Percentiles rank a stretch among this genome's conserved stretches.
Evolutionary conservation across 2,797 vertebrate genomes (phyloP).

Genomic region (Megaceryle alcyon): DNA sequence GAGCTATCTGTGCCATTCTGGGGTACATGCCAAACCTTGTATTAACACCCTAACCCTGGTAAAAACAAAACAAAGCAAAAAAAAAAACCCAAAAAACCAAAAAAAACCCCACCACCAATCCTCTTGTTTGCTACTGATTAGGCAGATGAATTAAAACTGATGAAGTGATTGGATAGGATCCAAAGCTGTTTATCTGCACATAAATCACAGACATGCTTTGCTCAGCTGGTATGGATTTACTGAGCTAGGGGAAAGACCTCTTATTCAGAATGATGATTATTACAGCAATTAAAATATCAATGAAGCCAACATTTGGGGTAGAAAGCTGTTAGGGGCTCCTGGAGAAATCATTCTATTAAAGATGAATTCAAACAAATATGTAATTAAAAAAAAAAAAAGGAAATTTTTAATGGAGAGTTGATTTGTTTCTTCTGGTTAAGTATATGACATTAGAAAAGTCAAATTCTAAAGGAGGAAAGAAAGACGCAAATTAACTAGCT

Average conservation of each 20-base stretch:
- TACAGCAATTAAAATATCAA: slow-evolving; percentile 72
- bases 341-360: slow-evolving; percentile 37
- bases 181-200: slow-evolving; percentile 75
- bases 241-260: slow-evolving; percentile 53
- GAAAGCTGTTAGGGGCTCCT: slow-evolving; percentile 46
- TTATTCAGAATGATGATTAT: slow-evolving; percentile 65
- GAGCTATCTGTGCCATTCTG: slow-evolving; percentile 53
- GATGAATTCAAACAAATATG: slow-evolving; percentile 18
- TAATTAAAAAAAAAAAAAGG: not conserved
- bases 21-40: slow-evolving; percentile 50
- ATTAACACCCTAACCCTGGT: not conserved
- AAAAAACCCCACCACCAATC: not conserved
- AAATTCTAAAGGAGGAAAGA: slow-evolving; percentile 8
- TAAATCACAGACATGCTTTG: slow-evolving; percentile 72
- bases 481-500: slow-evolving; percentile 44
- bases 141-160: slow-evolving; percentile 71
- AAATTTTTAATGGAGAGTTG: not conserved
- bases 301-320: slow-evolving; percentile 61
- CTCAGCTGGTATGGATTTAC: slow-evolving; percentile 57
- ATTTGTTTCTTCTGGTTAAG: not conserved
- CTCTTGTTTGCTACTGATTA: slow-evolving; percentile 73
- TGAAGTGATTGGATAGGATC: slow-evolving; percentile 68
- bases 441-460: not conserved
- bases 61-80: slow-evolving; percentile 2
- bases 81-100: not conserved